These are phyloP conservation scores for Drosophila ezoana DNA, from an alignment of 2,888 invertebrate genomes.

Conservation along the genomic window DNA sequence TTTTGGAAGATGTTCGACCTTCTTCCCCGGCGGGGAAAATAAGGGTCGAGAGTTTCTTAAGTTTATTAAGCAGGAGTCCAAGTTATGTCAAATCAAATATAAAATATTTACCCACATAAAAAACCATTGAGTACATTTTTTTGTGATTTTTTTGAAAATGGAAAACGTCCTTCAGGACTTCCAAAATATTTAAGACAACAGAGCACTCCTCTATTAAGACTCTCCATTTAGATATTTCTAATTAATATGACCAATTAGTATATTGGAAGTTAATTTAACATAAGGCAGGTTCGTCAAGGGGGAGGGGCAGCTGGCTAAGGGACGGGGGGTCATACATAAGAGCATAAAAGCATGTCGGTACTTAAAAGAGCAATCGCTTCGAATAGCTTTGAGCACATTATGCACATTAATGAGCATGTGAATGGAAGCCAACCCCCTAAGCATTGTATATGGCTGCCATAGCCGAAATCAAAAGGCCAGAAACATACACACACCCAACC, in stretches of 20 bases:
- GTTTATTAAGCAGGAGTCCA: no score
- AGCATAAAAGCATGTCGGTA: conserved; percentile 33
- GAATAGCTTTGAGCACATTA: conserved; percentile 48
- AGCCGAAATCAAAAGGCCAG: conserved; percentile 54
- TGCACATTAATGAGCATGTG: conserved; percentile 48
- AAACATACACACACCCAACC: background rate
- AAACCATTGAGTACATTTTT: no score
- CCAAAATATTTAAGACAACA: background rate
- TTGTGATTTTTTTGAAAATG: no score
- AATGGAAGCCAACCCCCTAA: conserved; percentile 24
- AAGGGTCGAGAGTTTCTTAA: no score
- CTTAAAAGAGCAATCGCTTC: conserved; percentile 55
- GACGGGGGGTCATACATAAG: background rate
- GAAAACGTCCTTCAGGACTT: no score
- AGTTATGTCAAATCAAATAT: no score
- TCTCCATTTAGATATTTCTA: conserved; percentile 8
- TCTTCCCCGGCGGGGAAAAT: no score
- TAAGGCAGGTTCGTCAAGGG: conserved; percentile 1
- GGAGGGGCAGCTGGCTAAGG: no score
- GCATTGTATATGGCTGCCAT: conserved; percentile 23
- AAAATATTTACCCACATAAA: no score
- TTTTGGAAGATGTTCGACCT: no score
- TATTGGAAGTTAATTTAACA: background rate
- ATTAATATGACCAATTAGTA: conserved; percentile 28
- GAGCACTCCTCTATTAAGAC: background rate